Evolutionary conservation across 2,797 vertebrate species (phyloP).

Genomic region (Sparus aurata): DNA sequence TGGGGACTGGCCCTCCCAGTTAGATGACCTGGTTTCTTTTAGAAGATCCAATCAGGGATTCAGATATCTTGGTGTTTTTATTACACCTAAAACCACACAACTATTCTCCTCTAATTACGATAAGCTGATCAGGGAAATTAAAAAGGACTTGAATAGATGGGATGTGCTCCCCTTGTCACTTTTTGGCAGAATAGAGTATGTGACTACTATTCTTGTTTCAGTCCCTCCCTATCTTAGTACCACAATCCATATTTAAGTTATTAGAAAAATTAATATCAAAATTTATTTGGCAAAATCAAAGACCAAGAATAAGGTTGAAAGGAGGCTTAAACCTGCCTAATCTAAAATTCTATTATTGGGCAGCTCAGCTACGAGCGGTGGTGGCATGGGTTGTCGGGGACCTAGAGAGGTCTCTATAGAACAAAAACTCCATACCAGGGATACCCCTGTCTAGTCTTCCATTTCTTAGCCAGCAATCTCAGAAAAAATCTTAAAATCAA

Average conservation of each 20-base stretch:
- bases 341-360: neutral
- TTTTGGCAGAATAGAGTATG: neutral
- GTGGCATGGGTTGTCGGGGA: neutral
- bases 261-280: constrained; percentile 11
- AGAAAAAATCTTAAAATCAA: neutral
- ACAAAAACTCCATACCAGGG: neutral
- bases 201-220: constrained; percentile 27
- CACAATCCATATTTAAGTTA: constrained; percentile 16
- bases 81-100: no score
- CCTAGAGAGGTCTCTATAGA: neutral
- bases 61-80: no score
- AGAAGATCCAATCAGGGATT: no score
- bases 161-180: no score
- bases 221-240: constrained; percentile 4
- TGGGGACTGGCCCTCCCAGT: no score
- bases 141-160: no score
- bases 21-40: no score
- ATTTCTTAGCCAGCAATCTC: neutral
- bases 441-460: neutral
- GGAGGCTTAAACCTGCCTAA: neutral
- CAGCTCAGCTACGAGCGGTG: neutral
- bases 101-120: no score
- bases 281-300: constrained; percentile 20
- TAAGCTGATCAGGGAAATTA: no score
- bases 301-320: constrained; percentile 11